These are phyloP conservation scores for Acanthosepion lycidas DNA, from an alignment of 2,888 invertebrate genomes.

Conservation along the genomic window DNA sequence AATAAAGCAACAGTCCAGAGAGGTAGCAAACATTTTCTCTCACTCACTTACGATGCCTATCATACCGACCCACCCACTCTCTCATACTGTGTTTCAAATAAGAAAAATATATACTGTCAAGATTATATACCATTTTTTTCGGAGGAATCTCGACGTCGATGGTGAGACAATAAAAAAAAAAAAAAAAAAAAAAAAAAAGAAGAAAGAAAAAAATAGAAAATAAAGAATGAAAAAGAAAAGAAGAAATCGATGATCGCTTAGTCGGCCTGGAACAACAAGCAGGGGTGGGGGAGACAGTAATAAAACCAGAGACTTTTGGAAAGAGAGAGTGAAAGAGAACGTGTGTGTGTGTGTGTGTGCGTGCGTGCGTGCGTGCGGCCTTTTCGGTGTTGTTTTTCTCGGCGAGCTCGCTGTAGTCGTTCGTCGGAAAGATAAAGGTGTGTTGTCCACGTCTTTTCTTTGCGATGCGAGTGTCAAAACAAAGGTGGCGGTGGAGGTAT, in stretches of 20 bases:
- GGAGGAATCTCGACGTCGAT: not conserved
- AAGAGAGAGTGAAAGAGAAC: not conserved
- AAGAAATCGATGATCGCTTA: not conserved
- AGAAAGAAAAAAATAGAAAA: too few species aligned
- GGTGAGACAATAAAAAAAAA: too few species aligned
- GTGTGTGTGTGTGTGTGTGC: not conserved
- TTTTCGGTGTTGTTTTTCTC: not conserved
- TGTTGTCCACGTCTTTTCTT: not conserved
- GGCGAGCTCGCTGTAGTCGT: not conserved
- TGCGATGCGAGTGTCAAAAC: not conserved
- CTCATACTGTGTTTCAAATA: not conserved
- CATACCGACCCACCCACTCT: not conserved
- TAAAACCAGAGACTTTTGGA: not conserved
- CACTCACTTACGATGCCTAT: not conserved
- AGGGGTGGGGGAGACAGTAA: not conserved
- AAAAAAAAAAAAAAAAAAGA: too few species aligned
- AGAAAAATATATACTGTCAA: not conserved
- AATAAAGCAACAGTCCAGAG: too few species aligned
- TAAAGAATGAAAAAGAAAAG: too few species aligned
- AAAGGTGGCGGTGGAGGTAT: slow-evolving; percentile 33
- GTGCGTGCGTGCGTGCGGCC: not conserved
- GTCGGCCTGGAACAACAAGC: not conserved
- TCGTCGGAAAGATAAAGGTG: not conserved
- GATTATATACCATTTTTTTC: not conserved
- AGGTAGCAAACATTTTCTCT: not conserved